Conservation (phyloP, 1,140 invertebrate species). For the Drosophila virilis region DNA sequence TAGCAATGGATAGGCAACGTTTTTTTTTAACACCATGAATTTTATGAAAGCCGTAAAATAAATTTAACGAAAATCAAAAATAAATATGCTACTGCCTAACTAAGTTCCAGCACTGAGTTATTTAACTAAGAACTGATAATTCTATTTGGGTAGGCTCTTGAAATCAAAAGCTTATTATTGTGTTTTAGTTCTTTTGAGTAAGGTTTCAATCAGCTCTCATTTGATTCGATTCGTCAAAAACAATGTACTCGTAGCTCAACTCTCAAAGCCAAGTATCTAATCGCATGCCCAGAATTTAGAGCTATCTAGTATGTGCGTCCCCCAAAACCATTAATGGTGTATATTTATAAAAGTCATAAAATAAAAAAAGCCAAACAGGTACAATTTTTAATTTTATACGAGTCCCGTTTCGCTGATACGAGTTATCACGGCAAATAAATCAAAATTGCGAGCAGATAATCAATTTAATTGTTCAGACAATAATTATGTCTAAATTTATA, state of each 20-base stretch:
- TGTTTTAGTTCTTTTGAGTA: background rate
- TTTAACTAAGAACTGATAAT: background rate
- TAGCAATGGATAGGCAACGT: too few species aligned
- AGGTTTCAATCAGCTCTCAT: slow-evolving; percentile 4
- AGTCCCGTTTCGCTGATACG: slow-evolving; percentile 31
- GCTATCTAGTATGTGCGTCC: slow-evolving; percentile 48
- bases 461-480: slow-evolving; percentile 78
- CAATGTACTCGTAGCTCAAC: slow-evolving; percentile 3
- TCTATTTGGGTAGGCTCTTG: background rate
- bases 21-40: too few species aligned
- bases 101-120: too few species aligned
- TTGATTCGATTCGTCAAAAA: slow-evolving; percentile 5
- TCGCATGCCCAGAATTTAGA: slow-evolving; percentile 42
- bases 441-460: slow-evolving; percentile 69
- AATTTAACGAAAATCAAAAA: too few species aligned
- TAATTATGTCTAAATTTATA: slow-evolving; percentile 82
- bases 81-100: background rate
- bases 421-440: slow-evolving; percentile 71
- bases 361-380: slow-evolving; percentile 27
- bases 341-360: slow-evolving; percentile 47
- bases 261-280: slow-evolving; percentile 51
- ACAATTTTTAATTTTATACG: slow-evolving; percentile 42
- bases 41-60: too few species aligned
- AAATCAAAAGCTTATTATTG: slow-evolving; percentile 6
- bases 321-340: slow-evolving; percentile 29